Base-by-base conservation (phyloP, 2,797 vertebrate species). In the Epinephelus awoara region DNA sequence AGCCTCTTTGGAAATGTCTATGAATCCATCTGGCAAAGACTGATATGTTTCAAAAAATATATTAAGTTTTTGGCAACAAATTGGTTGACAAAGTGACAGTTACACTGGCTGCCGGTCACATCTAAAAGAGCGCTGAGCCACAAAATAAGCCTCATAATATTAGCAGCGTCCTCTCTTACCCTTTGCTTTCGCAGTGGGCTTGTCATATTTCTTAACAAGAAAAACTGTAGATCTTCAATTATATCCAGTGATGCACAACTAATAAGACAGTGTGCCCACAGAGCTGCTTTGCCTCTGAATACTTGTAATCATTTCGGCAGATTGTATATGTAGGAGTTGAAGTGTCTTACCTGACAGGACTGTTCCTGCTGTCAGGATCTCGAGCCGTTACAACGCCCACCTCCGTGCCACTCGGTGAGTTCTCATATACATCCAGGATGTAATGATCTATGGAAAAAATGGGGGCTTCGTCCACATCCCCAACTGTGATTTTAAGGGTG, bases 361-460 rank as follows among this genome's bases (percentile, higher is more conserved):
- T 98, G 90, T 96, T 97, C 74, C 96, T 94, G 89, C 95, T 94
- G 91, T 99, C 98, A 1, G 98, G 98, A 89, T 99, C 98, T 75
- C 97, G 96, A 21, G 98, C 98, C 0, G 94, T 96, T 21, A 99
- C 96, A 1, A 95, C 86, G 66, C 98, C 98, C 85, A 99, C 96
- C 68, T 95, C 87, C 1, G 97, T 97, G 46, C 98, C 98, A 0
- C 94, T 92, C 17, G 94, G 95, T 1, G 96, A 89, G 71, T 99
- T 99, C 93, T 99, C 98, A 54, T 97, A 97, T 40, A 99, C 97
- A 62, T 99, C 97, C 98, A 99, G 96, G 86, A 97, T 85, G 27
- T 99, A 99, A 63, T 96, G 97, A 90, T 98, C 96, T 94, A 97
- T 95, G 47, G 96, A 96, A 87, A 99, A 99, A n/a, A 98, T 92